Conservation (phyloP, 37 sponge, comb jelly and placozoan species). For the Ianthella basta region DNA sequence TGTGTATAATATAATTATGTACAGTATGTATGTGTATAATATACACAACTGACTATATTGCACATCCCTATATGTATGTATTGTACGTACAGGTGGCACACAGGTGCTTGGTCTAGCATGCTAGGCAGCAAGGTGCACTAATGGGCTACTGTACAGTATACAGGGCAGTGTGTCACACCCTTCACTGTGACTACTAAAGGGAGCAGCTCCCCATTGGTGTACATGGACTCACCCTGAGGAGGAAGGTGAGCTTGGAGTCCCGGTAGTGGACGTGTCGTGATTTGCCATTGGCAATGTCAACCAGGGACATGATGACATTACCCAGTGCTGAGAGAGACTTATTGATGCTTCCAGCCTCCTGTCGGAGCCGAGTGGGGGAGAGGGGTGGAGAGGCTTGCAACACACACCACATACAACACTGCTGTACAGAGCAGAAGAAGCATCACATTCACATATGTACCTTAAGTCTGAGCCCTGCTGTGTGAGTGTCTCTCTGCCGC, state of each 20-base stretch:
- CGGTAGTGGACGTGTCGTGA: slow-evolving; percentile 84
- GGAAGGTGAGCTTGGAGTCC: slow-evolving; percentile 90
- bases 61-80: too few species aligned
- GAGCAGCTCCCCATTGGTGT: too few species aligned
- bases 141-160: too few species aligned
- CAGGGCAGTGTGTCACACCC: too few species aligned
- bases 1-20: not conserved
- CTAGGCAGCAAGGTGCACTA: too few species aligned
- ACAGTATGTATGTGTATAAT: not conserved
- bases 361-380: not conserved
- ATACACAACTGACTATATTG: too few species aligned
- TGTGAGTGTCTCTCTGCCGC: slow-evolving; percentile 79
- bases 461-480: slow-evolving; percentile 77
- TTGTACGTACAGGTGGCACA: too few species aligned
- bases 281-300: slow-evolving; percentile 81
- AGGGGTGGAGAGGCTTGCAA: too few species aligned
- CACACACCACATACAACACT: slow-evolving; percentile 20
- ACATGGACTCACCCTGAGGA: slow-evolving; percentile 81
- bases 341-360: slow-evolving; percentile 94
- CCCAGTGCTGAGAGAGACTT: slow-evolving; percentile 83
- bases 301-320: slow-evolving; percentile 87
- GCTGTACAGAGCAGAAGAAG: not conserved
- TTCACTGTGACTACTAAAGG: too few species aligned
- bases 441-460: slow-evolving; percentile 29
- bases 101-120: too few species aligned